Evolutionary conservation across 2,113 vertebrate genomes (phyloP).

Genomic region (Thryonomys swinderianus): DNA sequence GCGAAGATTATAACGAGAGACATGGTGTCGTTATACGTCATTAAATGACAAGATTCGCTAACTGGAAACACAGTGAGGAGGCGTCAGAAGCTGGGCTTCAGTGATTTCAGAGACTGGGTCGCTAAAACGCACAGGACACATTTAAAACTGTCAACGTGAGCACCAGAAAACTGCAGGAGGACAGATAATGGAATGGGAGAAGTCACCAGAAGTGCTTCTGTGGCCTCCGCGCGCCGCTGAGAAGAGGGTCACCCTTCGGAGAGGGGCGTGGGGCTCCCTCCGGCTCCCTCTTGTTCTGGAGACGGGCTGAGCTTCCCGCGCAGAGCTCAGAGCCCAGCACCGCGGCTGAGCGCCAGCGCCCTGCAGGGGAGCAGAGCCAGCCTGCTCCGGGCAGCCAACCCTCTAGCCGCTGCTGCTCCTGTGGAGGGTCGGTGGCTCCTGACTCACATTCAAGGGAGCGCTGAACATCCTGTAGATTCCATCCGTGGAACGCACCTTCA

Average conservation of each 20-base stretch:
- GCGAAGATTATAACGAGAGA: not conserved
- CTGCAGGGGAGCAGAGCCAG: not conserved
- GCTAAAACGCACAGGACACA: not conserved
- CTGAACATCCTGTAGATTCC: not conserved
- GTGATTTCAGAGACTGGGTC: not conserved
- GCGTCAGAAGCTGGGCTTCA: not conserved
- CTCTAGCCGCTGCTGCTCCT: not conserved
- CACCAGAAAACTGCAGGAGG: not conserved
- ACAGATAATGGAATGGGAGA: not conserved
- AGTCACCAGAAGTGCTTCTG: not conserved
- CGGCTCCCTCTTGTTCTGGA: not conserved
- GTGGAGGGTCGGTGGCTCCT: not conserved
- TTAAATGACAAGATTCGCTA: not conserved
- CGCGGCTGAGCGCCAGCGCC: accelerated
- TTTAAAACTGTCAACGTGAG: not conserved
- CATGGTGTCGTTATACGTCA: not conserved
- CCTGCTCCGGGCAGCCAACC: not conserved
- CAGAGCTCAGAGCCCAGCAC: not conserved
- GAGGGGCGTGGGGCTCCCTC: accelerated
- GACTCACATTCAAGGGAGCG: not conserved
- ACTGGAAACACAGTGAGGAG: not conserved
- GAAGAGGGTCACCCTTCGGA: not conserved
- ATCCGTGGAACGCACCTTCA: not conserved
- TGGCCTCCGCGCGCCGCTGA: not conserved
- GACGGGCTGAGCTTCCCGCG: not conserved